phyloP scores from a whole-genome alignment of 2,888 invertebrate genomes.

The Laspeyria flexula region DNA sequence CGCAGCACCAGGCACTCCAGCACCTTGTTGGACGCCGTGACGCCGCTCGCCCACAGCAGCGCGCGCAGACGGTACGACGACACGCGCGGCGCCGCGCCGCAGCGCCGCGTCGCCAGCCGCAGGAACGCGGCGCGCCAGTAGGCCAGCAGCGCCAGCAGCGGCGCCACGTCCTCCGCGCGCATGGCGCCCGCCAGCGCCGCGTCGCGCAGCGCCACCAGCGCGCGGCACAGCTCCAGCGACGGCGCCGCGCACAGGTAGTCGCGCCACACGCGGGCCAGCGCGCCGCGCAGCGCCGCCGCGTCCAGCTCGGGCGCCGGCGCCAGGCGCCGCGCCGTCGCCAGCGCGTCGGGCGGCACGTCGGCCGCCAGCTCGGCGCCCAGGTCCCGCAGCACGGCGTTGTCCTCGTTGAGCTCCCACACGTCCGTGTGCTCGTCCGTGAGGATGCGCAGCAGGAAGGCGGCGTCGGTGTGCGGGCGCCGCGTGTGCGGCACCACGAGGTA shows the following conservation, averaged over 20 bases:
- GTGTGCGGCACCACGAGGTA: constrained; percentile 91
- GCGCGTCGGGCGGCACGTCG: constrained; percentile 73
- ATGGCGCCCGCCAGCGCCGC: constrained; percentile 88
- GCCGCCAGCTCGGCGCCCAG: constrained; percentile 87
- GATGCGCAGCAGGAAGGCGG: constrained; percentile 89
- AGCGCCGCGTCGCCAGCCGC: constrained; percentile 57
- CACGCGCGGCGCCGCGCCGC: constrained; percentile 45
- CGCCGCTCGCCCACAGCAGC: constrained; percentile 88
- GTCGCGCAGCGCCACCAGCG: constrained; percentile 89
- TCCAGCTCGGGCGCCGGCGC: constrained; percentile 46
- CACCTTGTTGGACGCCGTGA: constrained; percentile 89
- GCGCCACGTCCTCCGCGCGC: constrained; percentile 85
- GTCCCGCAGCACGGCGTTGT: constrained; percentile 89
- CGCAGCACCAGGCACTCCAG: constrained; percentile 89
- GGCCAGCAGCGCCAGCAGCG: constrained; percentile 87
- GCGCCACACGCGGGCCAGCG: constrained; percentile 68
- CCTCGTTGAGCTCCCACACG: constrained; percentile 92
- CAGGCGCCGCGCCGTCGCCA: constrained; percentile 21
- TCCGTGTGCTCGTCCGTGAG: constrained; percentile 90
- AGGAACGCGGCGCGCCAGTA: constrained; percentile 48
- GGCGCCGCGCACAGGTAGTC: constrained; percentile 63
- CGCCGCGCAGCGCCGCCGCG: constrained; percentile 35
- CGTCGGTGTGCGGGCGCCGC: constrained; percentile 88
- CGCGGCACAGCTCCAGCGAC: constrained; percentile 88
- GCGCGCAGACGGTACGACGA: constrained; percentile 86